Base-by-base conservation (phyloP, 2,113 vertebrate genomes). In the Oncorhynchus clarkii region DNA sequence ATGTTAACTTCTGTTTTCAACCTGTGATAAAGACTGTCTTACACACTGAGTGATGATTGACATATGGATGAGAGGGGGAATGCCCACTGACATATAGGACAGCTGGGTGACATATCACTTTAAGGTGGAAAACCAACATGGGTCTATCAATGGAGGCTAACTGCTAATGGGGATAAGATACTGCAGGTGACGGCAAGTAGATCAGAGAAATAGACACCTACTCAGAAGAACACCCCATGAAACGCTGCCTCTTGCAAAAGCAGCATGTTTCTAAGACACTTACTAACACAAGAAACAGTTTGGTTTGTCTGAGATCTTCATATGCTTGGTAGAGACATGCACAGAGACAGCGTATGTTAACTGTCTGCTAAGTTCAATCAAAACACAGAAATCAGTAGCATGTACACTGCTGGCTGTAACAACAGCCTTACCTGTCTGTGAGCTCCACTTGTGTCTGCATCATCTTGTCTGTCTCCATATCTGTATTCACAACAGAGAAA, bases 391-490 rank as follows among this genome's bases (percentile, higher is more conserved):
- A 54, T 54, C 12, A 14, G 13, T 18, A 16, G 51, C 1, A 16
- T 16, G 51, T 14, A 54, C 2, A 5, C 51, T 54, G 51, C 14
- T 16, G 51, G 51, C 12, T 54, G 4, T 54, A 54, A 16, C 5
- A 5, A 3, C n/a, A 62, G 6, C 14, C 59, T 77, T 67, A 94
- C 92, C 84, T 76, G 76, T 90, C 84, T 57, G 75, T 72, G 57
- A 77, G 80, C 68, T 81, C 84, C 22, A 79, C 45, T 75, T 82
- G 3, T 4, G 71, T 73, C 77, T 75, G 78, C 4, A 71, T 82
- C 22, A 79, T 87, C 78, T 74, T 86, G n/a, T 88, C 68, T 1
- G 78, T 78, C 71, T 88, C 90, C 92, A 93, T 93, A 71, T 75
- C 82, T 79, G 20, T 14, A 1, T 79, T 11, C 67, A 29, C 78